Evolutionary conservation across 2,113 vertebrate species (phyloP).

Genomic region (Dasyornis broadbenti): DNA sequence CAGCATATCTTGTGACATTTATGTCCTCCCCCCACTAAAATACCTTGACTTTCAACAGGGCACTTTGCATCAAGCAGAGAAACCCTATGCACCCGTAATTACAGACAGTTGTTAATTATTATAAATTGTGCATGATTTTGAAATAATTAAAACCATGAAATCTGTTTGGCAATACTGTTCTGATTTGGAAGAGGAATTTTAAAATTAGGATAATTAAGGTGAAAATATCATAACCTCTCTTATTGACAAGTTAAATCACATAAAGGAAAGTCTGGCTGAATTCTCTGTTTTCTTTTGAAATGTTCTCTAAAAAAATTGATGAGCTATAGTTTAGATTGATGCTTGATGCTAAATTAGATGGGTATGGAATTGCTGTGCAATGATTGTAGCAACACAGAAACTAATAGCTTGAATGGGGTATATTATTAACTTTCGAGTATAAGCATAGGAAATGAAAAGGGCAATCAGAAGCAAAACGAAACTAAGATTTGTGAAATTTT

Average conservation of each 20-base stretch:
- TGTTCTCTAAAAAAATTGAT: neutral
- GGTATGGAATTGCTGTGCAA: neutral
- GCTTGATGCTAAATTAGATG: neutral
- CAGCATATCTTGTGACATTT: neutral
- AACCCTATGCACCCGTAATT: constrained; percentile 31
- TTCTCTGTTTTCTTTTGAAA: neutral
- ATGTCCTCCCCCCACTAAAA: neutral
- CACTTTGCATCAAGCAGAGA: constrained; percentile 35
- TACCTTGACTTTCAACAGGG: constrained; percentile 32
- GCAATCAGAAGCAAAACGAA: neutral
- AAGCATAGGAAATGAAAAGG: neutral
- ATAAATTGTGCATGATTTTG: constrained; percentile 4
- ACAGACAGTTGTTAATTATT: constrained; percentile 3
- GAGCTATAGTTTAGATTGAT: neutral
- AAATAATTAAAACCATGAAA: constrained; percentile 7
- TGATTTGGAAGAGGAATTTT: constrained; percentile 3
- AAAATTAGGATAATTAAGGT: neutral
- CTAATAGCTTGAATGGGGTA: neutral
- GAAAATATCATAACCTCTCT: neutral
- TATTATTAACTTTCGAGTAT: neutral
- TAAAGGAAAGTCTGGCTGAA: neutral
- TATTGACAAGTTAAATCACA: constrained; percentile 1
- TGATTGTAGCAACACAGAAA: neutral
- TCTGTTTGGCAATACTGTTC: neutral
- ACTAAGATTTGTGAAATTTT: neutral